Base-by-base conservation (phyloP, 1,140 invertebrate species). In the Cherax quadricarinatus region DNA sequence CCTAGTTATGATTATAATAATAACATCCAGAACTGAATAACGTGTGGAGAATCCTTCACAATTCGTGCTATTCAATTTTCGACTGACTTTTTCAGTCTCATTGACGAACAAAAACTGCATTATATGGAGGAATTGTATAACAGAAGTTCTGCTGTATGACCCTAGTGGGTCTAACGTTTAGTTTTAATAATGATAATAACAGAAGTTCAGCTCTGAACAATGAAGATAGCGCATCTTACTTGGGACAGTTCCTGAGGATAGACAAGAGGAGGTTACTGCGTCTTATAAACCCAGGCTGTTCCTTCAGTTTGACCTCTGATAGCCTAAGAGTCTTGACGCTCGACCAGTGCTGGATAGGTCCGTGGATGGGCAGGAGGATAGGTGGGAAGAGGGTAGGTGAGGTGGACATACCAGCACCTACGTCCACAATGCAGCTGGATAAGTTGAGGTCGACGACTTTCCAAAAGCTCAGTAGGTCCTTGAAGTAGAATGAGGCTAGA, bases 381-480 rank as follows among this genome's bases (percentile, higher is more conserved):
- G 89, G 89, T 7, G 93, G 80, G 18, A 93, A 24, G 60, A 91
- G 82, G 24, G 89, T 80, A 1, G 89, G 93, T 9, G 85, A 66
- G 21, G 79, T 84, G 86, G 93, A 41, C 73, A 70, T 70, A 18
- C 89, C 84, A 14, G 49, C 83, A 24, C 92, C 75, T 6, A 93
- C 82, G 84, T 89, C 86, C 12, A 93, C 83, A 30, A 41, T 88
- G 30, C 89, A 91, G 80, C 90, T 88, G 53, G 66, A 82, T 3
- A 93, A 70, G 73, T 91, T 93, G 4, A 93, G 86, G 41, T 93
- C 93, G 5, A 75, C 24, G 0, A 93, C 93, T 6, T 87, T 86
- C 93, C 93, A 93, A 3, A 70, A 88, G 80, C 86, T 84, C 30
- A 93, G 79, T 41, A 93, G 89, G 41, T 91, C 85, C 48, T 79